Percentiles rank a stretch among this genome's conserved stretches.
These are phyloP conservation scores for Mus minutoides DNA, from an alignment of 2,797 vertebrate genomes.

Conservation along the genomic window DNA sequence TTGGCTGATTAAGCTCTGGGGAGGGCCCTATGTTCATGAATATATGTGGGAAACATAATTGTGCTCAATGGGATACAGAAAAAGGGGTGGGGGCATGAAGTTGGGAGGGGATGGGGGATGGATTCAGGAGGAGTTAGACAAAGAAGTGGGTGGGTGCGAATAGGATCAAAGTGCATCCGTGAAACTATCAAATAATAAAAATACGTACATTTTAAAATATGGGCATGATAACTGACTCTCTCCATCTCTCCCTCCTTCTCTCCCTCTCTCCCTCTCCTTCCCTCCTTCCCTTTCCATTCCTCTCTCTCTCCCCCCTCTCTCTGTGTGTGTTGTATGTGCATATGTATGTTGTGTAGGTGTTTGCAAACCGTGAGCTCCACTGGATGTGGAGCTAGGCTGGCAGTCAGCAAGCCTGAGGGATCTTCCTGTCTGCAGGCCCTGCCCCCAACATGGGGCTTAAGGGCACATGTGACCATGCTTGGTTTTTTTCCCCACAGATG, in stretches of 20 bases:
- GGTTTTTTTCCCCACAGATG: background rate
- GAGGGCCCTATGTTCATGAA: background rate
- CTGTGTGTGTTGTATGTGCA: background rate
- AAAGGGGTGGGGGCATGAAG: background rate
- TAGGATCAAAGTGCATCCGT: background rate
- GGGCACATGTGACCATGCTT: background rate
- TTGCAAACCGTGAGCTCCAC: background rate
- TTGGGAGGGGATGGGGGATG: background rate
- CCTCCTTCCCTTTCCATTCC: too few species aligned
- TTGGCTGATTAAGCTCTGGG: background rate
- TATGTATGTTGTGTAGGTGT: background rate
- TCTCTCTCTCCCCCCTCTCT: too few species aligned
- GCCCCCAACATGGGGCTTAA: too few species aligned
- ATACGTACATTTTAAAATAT: background rate
- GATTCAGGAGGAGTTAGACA: background rate
- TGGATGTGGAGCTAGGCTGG: background rate
- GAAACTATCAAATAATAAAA: background rate
- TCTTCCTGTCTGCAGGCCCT: background rate
- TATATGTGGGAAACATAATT: background rate
- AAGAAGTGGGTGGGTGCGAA: background rate
- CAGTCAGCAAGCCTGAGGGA: background rate
- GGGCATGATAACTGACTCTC: background rate
- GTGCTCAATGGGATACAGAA: background rate
- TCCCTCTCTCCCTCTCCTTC: too few species aligned
- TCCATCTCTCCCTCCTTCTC: background rate